A percentile compares a stretch with the other conserved stretches of the same genome.
Conservation (phyloP, 2,113 vertebrate species). For the Carassius auratus region DNA sequence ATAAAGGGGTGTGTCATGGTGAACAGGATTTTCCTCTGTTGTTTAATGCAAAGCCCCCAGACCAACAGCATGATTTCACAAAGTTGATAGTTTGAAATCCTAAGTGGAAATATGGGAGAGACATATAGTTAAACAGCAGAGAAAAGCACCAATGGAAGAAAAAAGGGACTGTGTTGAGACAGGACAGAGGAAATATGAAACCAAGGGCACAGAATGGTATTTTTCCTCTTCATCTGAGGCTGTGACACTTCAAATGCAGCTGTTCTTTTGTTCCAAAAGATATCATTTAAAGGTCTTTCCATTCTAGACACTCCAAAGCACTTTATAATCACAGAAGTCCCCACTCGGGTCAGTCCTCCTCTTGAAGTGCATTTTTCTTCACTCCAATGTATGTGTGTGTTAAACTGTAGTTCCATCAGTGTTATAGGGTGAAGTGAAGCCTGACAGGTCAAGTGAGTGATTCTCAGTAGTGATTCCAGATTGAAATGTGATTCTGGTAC, state of each 20-base stretch:
- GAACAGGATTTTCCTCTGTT: neutral
- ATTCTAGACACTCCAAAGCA: conserved; percentile 29
- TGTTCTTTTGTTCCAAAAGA: conserved; percentile 4
- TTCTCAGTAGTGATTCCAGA: neutral
- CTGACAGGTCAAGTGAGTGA: neutral
- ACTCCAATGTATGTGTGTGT: neutral
- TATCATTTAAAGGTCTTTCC: conserved; percentile 25
- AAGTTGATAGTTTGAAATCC: neutral
- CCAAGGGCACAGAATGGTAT: neutral
- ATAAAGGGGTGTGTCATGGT: neutral
- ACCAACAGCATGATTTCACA: neutral
- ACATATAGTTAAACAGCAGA: neutral
- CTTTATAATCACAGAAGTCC: conserved; percentile 8
- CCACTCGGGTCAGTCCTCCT: neutral
- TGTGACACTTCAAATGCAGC: neutral
- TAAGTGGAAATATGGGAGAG: neutral
- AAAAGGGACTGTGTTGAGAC: neutral
- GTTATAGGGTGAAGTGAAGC: neutral
- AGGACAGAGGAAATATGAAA: neutral
- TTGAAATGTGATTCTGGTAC: neutral
- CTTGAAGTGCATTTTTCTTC: neutral
- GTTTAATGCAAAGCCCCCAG: neutral
- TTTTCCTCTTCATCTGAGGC: neutral
- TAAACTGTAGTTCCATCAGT: neutral
- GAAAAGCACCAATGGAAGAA: neutral